These are phyloP conservation scores for Syngnathus typhle DNA, from an alignment of 2,113 vertebrate genomes.

Conservation along the genomic window DNA sequence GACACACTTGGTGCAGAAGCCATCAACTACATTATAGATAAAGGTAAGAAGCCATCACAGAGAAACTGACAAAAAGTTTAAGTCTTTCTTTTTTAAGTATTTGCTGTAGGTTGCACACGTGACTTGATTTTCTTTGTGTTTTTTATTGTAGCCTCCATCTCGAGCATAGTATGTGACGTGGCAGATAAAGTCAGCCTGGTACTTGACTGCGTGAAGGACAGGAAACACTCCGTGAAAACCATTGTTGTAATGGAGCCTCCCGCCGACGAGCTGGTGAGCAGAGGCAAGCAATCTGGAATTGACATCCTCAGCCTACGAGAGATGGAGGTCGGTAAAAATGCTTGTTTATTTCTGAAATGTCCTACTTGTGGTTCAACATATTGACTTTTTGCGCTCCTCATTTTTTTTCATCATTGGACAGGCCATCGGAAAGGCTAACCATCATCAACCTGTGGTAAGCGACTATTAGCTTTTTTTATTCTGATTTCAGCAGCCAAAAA, in stretches of 20 bases:
- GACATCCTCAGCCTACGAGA: slow-evolving; percentile 78
- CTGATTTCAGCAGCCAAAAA: background rate
- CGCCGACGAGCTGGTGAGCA: slow-evolving; percentile 67
- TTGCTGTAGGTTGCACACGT: background rate
- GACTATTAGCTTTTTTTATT: background rate
- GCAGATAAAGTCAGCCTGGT: slow-evolving; percentile 76
- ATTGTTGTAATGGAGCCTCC: slow-evolving; percentile 81
- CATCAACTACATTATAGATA: slow-evolving; percentile 80
- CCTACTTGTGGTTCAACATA: too few relatives aligned
- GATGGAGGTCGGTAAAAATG: slow-evolving; percentile 71
- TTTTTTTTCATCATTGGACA: slow-evolving; percentile 39
- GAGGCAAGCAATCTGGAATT: slow-evolving; percentile 74
- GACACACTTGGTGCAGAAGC: slow-evolving; percentile 86
- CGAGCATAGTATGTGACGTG: slow-evolving; percentile 82
- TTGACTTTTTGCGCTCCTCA: background rate
- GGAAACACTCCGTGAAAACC: slow-evolving; percentile 68
- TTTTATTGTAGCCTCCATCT: slow-evolving; percentile 70
- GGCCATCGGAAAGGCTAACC: slow-evolving; percentile 75
- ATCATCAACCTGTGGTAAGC: slow-evolving; percentile 74
- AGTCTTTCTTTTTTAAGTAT: background rate
- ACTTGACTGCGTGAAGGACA: slow-evolving; percentile 70
- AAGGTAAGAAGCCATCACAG: slow-evolving; percentile 66
- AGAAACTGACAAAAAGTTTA: background rate
- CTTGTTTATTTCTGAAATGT: background rate
- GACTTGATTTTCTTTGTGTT: background rate